Base-by-base conservation (phyloP, 1,140 invertebrate species). In the Drosophila murphyi region DNA sequence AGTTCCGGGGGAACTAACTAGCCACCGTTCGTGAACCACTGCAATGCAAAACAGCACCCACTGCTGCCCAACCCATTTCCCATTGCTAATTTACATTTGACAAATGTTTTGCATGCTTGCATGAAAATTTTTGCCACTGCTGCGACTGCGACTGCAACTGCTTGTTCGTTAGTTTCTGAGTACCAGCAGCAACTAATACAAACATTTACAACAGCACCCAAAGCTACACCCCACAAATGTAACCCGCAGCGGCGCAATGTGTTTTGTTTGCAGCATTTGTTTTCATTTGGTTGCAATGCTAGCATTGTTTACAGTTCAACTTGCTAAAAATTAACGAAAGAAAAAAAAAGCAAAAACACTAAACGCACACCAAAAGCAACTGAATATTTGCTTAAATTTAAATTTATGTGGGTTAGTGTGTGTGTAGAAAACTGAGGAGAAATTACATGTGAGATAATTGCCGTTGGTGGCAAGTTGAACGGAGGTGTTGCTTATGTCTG, bases 251-350 rank as follows among this genome's bases (percentile, higher is more conserved):
- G 65, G 72, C 63, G 55, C 68, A 65, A 62, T 54, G 68, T 79
- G 71, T 73, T 79, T 69, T 82, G 80, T 78, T 88, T 73, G 76
- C 76, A 82, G 79, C 82, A 87, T 87, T 87, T 88, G 82, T 87
- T 87, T 87, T 88, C 83, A 87, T 87, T 87, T 87, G 76, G 79
- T 73, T 79, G 50, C 71, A 77, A 71, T 72, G 79, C 76, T 86
- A 79, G 88, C 82, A 86, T 79, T 87, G 83, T 87, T 87, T 87
- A 88, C 82, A 76, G 82, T 87, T 88, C 83, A 87, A 87, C 83
- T 87, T 87, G 80, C 67, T 78, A 78, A 72, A 86, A 88, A 87
- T 86, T 87, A 86, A 82, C 80, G 76, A 82, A 86, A 86, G 73
- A 67, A 69, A 75, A 67, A 67, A 65, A 71, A 47, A 59, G 35